Evolutionary conservation across 2,888 invertebrate species (phyloP).

Genomic region (Endomychus coccineus): DNA sequence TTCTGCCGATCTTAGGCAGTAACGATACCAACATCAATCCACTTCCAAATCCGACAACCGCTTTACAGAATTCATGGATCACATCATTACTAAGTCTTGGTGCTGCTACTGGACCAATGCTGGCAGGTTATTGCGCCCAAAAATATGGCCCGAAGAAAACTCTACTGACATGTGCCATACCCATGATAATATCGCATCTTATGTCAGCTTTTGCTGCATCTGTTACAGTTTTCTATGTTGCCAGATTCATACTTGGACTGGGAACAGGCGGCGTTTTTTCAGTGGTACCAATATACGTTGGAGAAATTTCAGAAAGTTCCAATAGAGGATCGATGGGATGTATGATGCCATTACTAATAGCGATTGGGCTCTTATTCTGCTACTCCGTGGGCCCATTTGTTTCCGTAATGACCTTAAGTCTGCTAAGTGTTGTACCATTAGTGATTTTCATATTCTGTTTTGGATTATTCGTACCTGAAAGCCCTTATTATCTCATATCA

Average conservation of each 20-base stretch:
- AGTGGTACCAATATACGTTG: slow-evolving; percentile 74
- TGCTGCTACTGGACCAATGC: slow-evolving; percentile 35
- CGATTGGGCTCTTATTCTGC: slow-evolving; percentile 20
- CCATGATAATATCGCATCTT: slow-evolving; percentile 50
- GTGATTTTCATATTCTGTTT: slow-evolving; percentile 22
- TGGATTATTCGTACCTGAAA: slow-evolving; percentile 25
- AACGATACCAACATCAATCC: slow-evolving; percentile 18
- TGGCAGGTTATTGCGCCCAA: slow-evolving; percentile 24
- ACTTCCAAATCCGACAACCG: slow-evolving; percentile 38
- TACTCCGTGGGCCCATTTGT: slow-evolving; percentile 25
- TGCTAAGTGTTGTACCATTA: slow-evolving; percentile 24
- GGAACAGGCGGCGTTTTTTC: slow-evolving; percentile 62
- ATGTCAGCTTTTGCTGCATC: slow-evolving; percentile 23
- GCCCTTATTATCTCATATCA: slow-evolving; percentile 21
- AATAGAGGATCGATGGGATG: slow-evolving; percentile 64
- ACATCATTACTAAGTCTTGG: slow-evolving; percentile 64
- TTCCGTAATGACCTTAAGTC: slow-evolving; percentile 22
- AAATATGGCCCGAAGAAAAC: slow-evolving; percentile 56
- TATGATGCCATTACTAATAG: slow-evolving; percentile 29
- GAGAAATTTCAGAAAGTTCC: slow-evolving; percentile 74
- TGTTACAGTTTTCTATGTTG: slow-evolving; percentile 43
- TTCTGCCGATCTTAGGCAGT: slow-evolving; percentile 20
- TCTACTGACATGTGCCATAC: slow-evolving; percentile 53
- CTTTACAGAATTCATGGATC: slow-evolving; percentile 63
- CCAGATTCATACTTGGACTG: slow-evolving; percentile 54